Percentiles rank a stretch among this genome's conserved stretches.
Conservation (phyloP, 2,113 vertebrate species). For the Oceanodroma tethys region DNA sequence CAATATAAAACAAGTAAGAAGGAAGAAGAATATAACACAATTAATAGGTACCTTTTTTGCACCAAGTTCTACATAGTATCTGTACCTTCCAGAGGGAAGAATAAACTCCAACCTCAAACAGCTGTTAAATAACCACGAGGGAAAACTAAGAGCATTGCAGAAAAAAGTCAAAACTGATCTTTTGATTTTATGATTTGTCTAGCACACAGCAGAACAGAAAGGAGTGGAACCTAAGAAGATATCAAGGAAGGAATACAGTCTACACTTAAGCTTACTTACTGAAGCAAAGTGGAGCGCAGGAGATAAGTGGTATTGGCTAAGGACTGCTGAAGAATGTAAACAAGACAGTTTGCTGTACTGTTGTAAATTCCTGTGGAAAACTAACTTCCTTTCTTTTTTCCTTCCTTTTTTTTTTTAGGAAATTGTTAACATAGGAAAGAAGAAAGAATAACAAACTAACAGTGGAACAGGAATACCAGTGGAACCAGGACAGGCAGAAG, state of each 20-base stretch:
- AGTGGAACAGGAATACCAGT: neutral
- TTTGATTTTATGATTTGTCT: neutral
- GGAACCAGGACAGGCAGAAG: neutral
- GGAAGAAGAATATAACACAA: neutral
- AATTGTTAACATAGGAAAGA: neutral
- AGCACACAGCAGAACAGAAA: neutral
- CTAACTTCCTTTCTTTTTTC: accelerated
- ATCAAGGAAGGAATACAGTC: neutral
- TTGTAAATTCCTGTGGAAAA: neutral
- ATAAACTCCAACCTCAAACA: neutral
- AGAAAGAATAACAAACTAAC: neutral
- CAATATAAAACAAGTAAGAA: neutral
- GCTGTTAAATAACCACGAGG: neutral
- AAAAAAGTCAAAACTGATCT: neutral
- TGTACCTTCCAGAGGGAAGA: neutral
- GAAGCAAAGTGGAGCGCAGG: neutral
- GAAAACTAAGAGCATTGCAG: neutral
- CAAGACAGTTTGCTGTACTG: neutral
- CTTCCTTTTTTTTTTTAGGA: neutral
- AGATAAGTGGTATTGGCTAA: neutral
- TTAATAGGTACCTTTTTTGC: neutral
- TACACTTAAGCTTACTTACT: neutral
- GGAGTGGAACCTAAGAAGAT: neutral
- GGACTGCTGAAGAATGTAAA: neutral
- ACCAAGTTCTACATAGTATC: neutral